Percentiles rank a stretch among this genome's conserved stretches.
Evolutionary conservation across 1,140 invertebrate genomes (phyloP).

Genomic region (Zaprionus nigranus): DNA sequence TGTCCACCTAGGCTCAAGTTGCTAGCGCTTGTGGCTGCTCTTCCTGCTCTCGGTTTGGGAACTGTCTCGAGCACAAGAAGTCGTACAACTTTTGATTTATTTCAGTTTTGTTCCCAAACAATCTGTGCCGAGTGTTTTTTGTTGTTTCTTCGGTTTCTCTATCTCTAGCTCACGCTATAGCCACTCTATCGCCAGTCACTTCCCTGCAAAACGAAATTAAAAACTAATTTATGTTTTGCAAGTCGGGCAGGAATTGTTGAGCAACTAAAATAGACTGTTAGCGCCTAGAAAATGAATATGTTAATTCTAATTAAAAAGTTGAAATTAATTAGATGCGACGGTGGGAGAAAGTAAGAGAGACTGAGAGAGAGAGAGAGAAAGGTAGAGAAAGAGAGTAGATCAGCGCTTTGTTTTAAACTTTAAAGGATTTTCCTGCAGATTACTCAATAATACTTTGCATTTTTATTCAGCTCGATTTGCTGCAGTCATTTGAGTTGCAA

Average conservation of each 20-base stretch:
- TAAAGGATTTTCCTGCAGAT: neutral
- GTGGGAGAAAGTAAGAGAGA: neutral
- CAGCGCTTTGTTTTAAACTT: neutral
- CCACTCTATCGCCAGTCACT: neutral
- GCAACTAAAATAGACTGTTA: slow-evolving; percentile 34
- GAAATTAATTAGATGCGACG: slow-evolving; percentile 20
- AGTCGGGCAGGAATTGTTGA: slow-evolving; percentile 28
- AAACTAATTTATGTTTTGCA: slow-evolving; percentile 55
- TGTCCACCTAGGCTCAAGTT: slow-evolving; percentile 25
- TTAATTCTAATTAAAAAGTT: slow-evolving; percentile 51
- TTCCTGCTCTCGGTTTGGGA: slow-evolving; percentile 13
- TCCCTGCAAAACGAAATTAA: slow-evolving; percentile 52
- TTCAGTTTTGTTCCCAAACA: slow-evolving; percentile 34
- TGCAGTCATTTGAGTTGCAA: neutral
- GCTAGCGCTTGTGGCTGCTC: neutral
- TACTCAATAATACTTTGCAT: neutral
- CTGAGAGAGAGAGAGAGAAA: no score
- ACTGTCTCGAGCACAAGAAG: slow-evolving; percentile 30
- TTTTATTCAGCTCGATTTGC: neutral
- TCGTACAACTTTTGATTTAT: slow-evolving; percentile 61
- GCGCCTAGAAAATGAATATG: slow-evolving; percentile 46
- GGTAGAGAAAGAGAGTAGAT: neutral
- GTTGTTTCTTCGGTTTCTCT: slow-evolving; percentile 5
- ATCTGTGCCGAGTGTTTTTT: slow-evolving; percentile 37
- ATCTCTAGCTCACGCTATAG: neutral